Evolutionary conservation across 2,888 invertebrate species (phyloP), one percentile per base, ranked within the genome.

Genomic region (Octodonta nipae): DNA sequence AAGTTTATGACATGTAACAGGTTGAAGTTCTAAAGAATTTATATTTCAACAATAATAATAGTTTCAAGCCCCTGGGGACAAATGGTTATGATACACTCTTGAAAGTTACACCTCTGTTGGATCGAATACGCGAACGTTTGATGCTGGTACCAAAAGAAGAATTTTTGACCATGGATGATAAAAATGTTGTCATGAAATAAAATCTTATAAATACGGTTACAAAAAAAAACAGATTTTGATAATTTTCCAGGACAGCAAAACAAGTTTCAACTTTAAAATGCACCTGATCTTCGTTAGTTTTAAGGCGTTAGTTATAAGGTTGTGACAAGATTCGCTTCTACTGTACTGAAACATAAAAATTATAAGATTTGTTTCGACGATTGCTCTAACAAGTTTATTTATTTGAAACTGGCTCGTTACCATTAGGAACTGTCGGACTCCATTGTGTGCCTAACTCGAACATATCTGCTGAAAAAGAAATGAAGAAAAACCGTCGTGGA

Each of bases 101-200:
- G 14, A 35, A 35, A 26, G 28, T 35, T 4, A 28, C 32, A 28
- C 32, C 32, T 13, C 17, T 28, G 15, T 13, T 33, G 13, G 27
- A 33, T 14, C 12, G 13, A 26, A 30, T 36, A 26, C 22, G 29
- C 20, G 20, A 15, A 17, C 28, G 26, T 20, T 15, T 37, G 25
- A 13, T 26, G 22, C 17, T 31, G 13, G 28, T 37, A 17, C 34
- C 37, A 28, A 32, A 32, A 8, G 36, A 33, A 36, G 32, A 33
- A 24, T 32, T 20, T 33, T 15, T 33, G n/a, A 30, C 36, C 13
- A 30, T 33, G 8, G 36, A 36, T 22, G 33, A 33, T 14, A 33
- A 36, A 28, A 33, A 26, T 20, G 27, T 8, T 26, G 36, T 17
- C 33, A 30, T 15, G 13, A 27, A 15, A 20, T 28, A 8, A 33